These are phyloP conservation scores for Mnemiopsis leidyi DNA, from an alignment of 37 sponge, comb jelly and placozoan genomes.

Conservation along the genomic window DNA sequence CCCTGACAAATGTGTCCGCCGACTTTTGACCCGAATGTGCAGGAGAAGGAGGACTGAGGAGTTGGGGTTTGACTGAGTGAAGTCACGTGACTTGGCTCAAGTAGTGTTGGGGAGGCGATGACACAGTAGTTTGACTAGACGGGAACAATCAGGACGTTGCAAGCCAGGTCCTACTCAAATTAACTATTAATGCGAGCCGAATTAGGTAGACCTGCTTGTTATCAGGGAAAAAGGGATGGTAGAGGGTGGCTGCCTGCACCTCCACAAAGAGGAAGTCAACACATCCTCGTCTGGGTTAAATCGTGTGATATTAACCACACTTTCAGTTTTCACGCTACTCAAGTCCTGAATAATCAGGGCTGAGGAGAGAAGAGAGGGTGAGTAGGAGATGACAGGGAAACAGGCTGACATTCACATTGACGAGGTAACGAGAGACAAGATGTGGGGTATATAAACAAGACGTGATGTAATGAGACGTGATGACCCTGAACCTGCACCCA, in stretches of 20 bases:
- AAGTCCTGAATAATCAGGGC: background rate
- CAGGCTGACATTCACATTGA: too few species aligned
- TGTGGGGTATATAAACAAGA: background rate
- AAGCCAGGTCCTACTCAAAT: background rate
- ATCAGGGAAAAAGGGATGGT: background rate
- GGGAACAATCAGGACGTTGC: background rate
- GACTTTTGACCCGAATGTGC: background rate
- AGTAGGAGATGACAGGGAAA: background rate
- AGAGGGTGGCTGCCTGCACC: too few species aligned
- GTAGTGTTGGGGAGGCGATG: background rate
- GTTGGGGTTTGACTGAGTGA: background rate
- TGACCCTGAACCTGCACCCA: background rate
- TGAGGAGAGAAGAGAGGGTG: background rate
- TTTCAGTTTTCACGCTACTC: background rate
- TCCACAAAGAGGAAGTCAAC: background rate
- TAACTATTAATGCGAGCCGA: background rate
- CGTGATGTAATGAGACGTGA: background rate
- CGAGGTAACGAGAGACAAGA: background rate
- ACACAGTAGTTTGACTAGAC: background rate
- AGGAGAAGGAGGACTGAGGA: background rate
- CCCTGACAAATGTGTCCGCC: background rate
- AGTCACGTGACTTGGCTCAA: background rate
- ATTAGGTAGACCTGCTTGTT: background rate
- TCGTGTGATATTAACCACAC: background rate
- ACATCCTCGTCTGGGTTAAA: background rate